Evolutionary conservation across 2,113 vertebrate species (phyloP).

Genomic region (Heliornis fulica): DNA sequence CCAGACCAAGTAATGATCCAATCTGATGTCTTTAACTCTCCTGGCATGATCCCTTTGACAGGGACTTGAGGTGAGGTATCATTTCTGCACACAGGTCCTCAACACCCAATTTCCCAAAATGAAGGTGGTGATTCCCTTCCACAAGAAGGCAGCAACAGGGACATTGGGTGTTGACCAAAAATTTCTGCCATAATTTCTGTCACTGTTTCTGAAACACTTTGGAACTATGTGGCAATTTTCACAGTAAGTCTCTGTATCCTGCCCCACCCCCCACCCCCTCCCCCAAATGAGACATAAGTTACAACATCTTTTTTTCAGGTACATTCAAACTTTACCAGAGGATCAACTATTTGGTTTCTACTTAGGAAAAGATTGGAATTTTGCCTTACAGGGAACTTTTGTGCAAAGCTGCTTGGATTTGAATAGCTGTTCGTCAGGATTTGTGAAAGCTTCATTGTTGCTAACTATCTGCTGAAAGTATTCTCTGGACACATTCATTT

Average conservation of each 20-base stretch:
- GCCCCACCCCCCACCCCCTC: background rate
- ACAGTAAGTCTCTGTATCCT: background rate
- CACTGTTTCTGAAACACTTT: background rate
- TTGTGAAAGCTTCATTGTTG: background rate
- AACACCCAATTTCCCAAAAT: background rate
- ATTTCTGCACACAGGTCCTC: background rate
- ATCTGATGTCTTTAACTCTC: background rate
- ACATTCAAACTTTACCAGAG: background rate
- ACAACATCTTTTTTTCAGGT: background rate
- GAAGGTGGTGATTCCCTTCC: background rate
- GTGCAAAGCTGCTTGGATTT: background rate
- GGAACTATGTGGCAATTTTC: background rate
- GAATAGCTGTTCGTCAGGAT: background rate
- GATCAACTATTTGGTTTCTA: background rate
- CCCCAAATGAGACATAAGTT: background rate
- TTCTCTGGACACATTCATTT: background rate
- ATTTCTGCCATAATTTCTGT: background rate
- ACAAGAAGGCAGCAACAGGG: background rate
- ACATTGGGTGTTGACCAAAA: background rate
- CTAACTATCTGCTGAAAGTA: background rate
- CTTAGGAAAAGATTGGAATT: background rate
- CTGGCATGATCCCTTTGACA: background rate
- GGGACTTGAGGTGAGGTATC: fast-evolving
- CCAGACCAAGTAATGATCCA: background rate
- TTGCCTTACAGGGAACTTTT: background rate